Conservation (phyloP, 64 coral and sea anemone species). For the Montipora foliosa region DNA sequence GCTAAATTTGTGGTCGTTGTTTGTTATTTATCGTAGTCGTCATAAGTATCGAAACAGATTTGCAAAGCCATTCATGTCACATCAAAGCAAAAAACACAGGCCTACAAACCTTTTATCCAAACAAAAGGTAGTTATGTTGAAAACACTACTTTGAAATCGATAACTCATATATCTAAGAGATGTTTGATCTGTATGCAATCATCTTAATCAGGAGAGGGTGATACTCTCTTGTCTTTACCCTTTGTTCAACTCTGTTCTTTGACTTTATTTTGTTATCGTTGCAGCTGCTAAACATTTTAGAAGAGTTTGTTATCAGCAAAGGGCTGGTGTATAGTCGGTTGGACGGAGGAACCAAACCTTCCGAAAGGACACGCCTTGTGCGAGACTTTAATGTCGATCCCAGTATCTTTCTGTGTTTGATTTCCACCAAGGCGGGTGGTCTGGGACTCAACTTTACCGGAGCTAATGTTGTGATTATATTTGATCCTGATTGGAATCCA, state of each 20-base stretch:
- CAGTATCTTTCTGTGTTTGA: conserved; percentile 72
- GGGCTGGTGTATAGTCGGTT: conserved; percentile 89
- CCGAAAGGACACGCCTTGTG: conserved; percentile 73
- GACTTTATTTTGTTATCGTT: not conserved
- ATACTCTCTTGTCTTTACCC: no score
- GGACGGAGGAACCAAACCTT: conserved; percentile 78
- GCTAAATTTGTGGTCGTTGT: no score
- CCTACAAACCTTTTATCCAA: no score
- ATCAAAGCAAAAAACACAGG: no score
- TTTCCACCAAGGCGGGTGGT: conserved; percentile 87
- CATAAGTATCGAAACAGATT: no score
- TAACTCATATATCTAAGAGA: no score
- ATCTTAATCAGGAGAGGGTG: no score
- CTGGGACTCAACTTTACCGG: conserved; percentile 95
- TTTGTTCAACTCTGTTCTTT: not conserved
- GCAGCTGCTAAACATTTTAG: conserved; percentile 89
- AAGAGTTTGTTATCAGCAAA: conserved; percentile 79
- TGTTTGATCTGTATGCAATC: no score
- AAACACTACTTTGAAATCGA: no score
- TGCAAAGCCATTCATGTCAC: no score
- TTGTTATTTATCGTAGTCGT: no score
- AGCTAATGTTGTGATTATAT: conserved; percentile 97
- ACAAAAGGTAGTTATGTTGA: no score
- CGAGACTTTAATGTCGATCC: conserved; percentile 89
- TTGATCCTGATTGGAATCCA: conserved; percentile 97